Base-by-base conservation (phyloP, 2,113 vertebrate species). In the Lates calcarifer region DNA sequence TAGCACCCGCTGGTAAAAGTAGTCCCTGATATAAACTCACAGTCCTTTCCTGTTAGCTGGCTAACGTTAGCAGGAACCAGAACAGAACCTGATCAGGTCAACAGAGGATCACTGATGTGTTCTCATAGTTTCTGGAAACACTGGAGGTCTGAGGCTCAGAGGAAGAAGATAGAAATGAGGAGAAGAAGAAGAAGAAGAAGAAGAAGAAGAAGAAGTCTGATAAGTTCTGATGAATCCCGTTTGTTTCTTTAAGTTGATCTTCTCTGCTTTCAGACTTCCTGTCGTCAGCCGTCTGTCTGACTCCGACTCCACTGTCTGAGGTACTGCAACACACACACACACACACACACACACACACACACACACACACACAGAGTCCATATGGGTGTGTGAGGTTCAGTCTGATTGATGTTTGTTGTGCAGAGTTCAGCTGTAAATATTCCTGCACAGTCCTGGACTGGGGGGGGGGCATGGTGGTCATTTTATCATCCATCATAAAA, bases 241-340 rank as follows among this genome's bases (percentile, higher is more conserved):
- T n/a, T 22, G 35, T 41, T 17, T 13, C 61, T 39, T 18, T 26
- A 28, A 37, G 1, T n/a, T 39, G 29, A 47, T 60, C 26, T 55
- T 72, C 69, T 73, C 5, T 56, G 2, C 28, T 63, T 55, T 53
- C 79, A 81, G 78, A 73, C 60, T 73, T 72, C 68, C 78, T 67
- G 62, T 66, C 9, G 15, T 56, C 74, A 47, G 37, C 26, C 2
- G 10, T 57, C 57, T 56, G 47, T 35, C 26, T 57, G 60, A 63
- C 45, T 72, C 78, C 24, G 12, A 39, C 61, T 29, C 39, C 51
- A 18, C 22, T 4, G 1, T 8, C 53, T 51, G 62, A 60, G 70
- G 79, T 74, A 74, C 31, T 57, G 51, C 49, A 66, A 43, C 77
- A 70, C 76, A 69, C 65, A 66, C 37, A 76, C 13, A 77, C 61